These are phyloP conservation scores for Vireo griseus DNA, from an alignment of 2,797 vertebrate genomes.

Conservation along the genomic window DNA sequence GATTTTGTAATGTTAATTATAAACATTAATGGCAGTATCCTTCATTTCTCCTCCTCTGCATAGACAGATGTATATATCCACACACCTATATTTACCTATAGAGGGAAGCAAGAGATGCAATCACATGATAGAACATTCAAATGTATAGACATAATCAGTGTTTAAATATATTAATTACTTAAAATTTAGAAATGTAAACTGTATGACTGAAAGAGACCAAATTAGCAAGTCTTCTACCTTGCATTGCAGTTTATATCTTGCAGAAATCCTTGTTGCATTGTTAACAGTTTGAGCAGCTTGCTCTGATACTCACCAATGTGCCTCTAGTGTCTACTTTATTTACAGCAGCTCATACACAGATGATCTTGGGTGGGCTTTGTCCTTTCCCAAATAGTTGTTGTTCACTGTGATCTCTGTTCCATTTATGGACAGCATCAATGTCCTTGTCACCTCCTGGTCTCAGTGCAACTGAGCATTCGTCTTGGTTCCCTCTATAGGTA, in stretches of 20 bases:
- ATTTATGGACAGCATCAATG: neutral
- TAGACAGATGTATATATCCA: neutral
- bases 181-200: neutral
- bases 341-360: neutral
- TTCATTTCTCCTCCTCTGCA: neutral
- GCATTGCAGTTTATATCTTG: neutral
- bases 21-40: neutral
- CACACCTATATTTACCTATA: neutral
- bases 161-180: neutral
- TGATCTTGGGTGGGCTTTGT: neutral
- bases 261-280: neutral
- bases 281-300: neutral
- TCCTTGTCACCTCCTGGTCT: neutral
- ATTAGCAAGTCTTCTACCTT: neutral
- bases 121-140: neutral
- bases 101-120: neutral
- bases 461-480: accelerated
- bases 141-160: neutral
- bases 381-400: neutral
- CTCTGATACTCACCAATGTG: neutral
- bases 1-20: neutral
- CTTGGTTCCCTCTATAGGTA: neutral
- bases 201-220: neutral
- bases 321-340: neutral
- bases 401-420: neutral